Evolutionary conservation across 2,888 invertebrate genomes (phyloP), one percentile per base, ranked within the genome.

Genomic region (Trichacis sp.): DNA sequence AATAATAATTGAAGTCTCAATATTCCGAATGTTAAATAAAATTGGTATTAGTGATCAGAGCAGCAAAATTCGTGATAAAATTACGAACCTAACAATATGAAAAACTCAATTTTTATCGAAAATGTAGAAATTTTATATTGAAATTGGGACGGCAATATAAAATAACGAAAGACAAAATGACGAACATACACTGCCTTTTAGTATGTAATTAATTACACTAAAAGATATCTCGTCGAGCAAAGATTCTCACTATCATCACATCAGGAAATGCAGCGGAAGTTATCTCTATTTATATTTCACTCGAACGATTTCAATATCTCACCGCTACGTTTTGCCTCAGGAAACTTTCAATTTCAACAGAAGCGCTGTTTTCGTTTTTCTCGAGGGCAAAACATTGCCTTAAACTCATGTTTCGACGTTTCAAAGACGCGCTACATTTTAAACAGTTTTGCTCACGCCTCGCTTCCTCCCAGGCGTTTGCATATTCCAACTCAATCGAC

Each of bases 391-490:
- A 75, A 56, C 72, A 75, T 33, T 77, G 75, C 33, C 73, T 70
- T 40, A 85, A 76, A 36, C 64, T 72, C 30, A 76, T 68, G 30
- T 66, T 52, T 51, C 82, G 75, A 52, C 76, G 61, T 40, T 81
- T 64, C 65, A 84, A 79, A 59, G 77, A 75, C 60, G 70, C 70
- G 29, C 73, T 64, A 36, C 78, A 75, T 20, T 70, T 67, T 4
- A 81, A 69, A 29, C 73, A 55, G 55, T 76, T 79, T 74, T 85
- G 84, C 72, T 86, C 85, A 29, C 76, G 74, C 68, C 83, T 80
- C 20, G 86, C 77, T 52, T 79, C 74, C 70, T 85, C 81, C 85
- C 84, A 85, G 18, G 70, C 72, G 47, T 59, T 63, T 24, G 75
- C 70, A 63, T 81, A 83, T 36, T 64, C 54, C 43, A 71, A 69